Conservation (phyloP, 2,888 invertebrate species). For the Papilio protenor region DNA sequence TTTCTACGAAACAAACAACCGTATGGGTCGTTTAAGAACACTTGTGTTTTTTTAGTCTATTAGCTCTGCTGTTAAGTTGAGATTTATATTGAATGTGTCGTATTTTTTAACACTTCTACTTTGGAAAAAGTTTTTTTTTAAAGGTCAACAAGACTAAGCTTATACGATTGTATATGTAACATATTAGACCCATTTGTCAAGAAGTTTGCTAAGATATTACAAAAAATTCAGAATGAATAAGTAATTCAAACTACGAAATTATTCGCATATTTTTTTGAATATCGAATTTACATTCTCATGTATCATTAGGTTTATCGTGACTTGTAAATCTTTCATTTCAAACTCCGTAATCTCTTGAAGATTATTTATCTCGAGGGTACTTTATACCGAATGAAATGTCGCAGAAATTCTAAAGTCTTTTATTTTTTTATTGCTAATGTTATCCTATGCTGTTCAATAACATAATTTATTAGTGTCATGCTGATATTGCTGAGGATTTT, state of each 20-base stretch:
- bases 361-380: constrained; percentile 41
- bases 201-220: neutral
- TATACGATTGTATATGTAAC: neutral
- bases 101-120: neutral
- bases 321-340: constrained; percentile 39
- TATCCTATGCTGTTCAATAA: constrained; percentile 38
- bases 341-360: constrained; percentile 35
- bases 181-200: neutral
- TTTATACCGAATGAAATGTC: constrained; percentile 36
- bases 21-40: neutral
- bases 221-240: neutral
- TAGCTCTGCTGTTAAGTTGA: neutral
- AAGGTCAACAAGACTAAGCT: constrained; percentile 6
- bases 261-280: constrained; percentile 9
- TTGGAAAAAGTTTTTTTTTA: neutral
- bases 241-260: neutral
- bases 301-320: constrained; percentile 37
- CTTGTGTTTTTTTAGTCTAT: constrained; percentile 9
- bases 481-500: constrained; percentile 25
- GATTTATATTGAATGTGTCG: neutral
- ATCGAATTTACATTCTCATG: constrained; percentile 18
- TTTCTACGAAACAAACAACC: neutral
- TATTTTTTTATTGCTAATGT: constrained; percentile 39
- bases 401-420: constrained; percentile 29
- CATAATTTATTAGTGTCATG: constrained; percentile 41